Conservation (phyloP, 2,797 vertebrate genomes). For the Microcaecilia unicolor region DNA sequence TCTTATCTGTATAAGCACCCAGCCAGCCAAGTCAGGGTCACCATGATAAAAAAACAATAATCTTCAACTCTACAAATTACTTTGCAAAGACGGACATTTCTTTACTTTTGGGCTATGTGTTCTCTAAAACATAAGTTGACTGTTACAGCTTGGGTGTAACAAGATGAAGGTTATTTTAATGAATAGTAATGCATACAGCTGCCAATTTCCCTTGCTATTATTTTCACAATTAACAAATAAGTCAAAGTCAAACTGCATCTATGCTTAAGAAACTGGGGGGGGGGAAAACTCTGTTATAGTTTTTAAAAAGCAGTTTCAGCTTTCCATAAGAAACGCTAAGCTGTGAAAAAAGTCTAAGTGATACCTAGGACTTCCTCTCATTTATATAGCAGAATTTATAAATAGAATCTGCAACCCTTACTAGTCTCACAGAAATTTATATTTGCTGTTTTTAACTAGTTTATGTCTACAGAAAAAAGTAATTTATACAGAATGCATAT, state of each 20-base stretch:
- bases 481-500: no score
- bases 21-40: conserved; percentile 98
- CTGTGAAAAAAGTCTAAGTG: no score
- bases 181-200: conserved; percentile 76
- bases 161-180: conserved; percentile 95
- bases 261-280: not conserved
- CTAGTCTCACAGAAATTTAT: no score
- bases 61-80: conserved; percentile 98
- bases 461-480: no score
- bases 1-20: conserved; percentile 99
- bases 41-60: conserved; percentile 99
- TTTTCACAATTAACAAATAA: conserved; percentile 40
- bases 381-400: no score
- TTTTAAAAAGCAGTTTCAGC: no score
- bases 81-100: conserved; percentile 86
- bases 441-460: no score
- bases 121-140: conserved; percentile 71
- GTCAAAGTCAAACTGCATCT: conserved; percentile 24
- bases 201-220: conserved; percentile 42
- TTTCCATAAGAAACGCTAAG: no score
- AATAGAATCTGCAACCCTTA: no score
- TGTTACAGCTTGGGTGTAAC: conserved; percentile 80
- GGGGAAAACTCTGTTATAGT: no score
- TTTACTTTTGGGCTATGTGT: conserved; percentile 58
- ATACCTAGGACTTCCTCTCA: no score